A percentile compares a stretch with the other conserved stretches of the same genome.
phyloP scores from a whole-genome alignment of 2,888 invertebrate genomes.

The Alviniconcha strummeri region DNA sequence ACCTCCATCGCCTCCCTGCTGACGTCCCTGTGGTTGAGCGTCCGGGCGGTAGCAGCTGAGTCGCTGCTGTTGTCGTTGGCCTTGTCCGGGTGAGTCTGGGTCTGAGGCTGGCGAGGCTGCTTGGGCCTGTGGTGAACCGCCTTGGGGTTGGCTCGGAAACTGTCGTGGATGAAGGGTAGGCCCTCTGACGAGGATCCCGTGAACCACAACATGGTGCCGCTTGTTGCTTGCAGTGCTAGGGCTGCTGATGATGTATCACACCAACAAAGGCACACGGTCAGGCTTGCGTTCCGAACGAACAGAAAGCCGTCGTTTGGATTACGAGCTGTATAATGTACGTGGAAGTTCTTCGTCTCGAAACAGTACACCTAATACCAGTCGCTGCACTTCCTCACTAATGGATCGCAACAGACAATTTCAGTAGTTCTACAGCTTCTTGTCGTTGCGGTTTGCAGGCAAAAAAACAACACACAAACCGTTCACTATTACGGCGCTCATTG shows the following conservation, averaged over 20 bases:
- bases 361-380: too few relatives aligned
- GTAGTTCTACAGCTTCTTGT: too few relatives aligned
- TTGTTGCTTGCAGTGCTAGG: slow-evolving; percentile 27
- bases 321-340: background rate
- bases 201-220: slow-evolving; percentile 35
- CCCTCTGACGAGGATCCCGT: slow-evolving; percentile 28
- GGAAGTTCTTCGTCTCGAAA: too few relatives aligned
- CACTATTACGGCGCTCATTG: too few relatives aligned
- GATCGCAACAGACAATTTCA: too few relatives aligned
- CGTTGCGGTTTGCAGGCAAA: too few relatives aligned
- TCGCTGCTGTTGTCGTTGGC: background rate
- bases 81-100: background rate
- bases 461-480: too few relatives aligned
- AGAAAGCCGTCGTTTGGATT: background rate
- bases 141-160: slow-evolving; percentile 31
- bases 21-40: slow-evolving; percentile 1
- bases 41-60: background rate
- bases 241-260: background rate
- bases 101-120: background rate
- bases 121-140: slow-evolving; percentile 12
- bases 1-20: background rate
- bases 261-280: background rate
- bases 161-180: slow-evolving; percentile 36
- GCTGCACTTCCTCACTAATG: too few relatives aligned
- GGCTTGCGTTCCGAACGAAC: background rate